These are phyloP conservation scores for Halcyon leucocephala DNA, from an alignment of 2,797 vertebrate genomes.

Conservation along the genomic window DNA sequence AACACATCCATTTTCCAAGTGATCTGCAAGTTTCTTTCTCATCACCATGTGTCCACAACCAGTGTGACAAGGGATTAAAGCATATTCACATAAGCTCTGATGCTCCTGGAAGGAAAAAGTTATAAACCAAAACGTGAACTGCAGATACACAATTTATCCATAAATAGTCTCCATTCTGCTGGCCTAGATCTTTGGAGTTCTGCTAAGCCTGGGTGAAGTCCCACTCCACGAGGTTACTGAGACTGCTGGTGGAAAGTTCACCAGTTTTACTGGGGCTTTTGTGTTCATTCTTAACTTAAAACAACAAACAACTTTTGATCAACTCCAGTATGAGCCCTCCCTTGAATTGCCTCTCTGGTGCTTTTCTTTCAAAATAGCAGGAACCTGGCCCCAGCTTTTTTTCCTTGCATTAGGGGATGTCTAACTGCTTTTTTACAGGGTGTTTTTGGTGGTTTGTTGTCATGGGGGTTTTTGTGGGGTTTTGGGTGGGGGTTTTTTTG, in stretches of 20 bases:
- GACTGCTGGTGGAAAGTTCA: background rate
- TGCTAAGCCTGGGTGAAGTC: background rate
- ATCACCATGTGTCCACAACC: conserved; percentile 78
- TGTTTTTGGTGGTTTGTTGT: no score
- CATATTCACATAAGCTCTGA: conserved; percentile 79
- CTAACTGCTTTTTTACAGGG: background rate
- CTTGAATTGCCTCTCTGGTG: background rate
- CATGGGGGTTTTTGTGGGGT: background rate
- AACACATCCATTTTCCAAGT: conserved; percentile 78
- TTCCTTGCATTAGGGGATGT: background rate
- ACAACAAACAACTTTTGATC: background rate
- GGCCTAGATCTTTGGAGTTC: background rate
- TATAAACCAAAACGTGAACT: background rate
- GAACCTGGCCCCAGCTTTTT: background rate
- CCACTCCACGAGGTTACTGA: background rate
- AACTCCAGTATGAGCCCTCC: background rate
- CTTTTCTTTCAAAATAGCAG: background rate
- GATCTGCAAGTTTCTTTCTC: conserved; percentile 77
- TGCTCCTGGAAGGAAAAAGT: conserved; percentile 75
- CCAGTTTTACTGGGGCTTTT: background rate
- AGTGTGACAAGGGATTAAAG: conserved; percentile 78
- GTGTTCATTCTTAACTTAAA: background rate
- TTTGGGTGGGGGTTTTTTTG: background rate
- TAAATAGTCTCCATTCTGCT: background rate
- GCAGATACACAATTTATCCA: background rate